These are phyloP conservation scores for Picathartes gymnocephalus DNA, from an alignment of 2,113 vertebrate genomes.

Conservation along the genomic window DNA sequence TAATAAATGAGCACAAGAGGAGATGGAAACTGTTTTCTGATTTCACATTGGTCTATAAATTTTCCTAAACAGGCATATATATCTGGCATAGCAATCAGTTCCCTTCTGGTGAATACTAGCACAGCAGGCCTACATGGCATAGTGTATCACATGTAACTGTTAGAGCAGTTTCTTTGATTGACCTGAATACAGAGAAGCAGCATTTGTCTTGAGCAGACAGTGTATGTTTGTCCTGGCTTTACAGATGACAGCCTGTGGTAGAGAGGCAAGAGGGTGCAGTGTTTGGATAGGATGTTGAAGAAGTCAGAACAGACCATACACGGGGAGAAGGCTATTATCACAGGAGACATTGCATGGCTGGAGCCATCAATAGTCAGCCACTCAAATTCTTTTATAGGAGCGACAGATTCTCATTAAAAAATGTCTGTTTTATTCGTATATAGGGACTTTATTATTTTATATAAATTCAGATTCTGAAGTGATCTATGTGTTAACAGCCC, in stretches of 20 bases:
- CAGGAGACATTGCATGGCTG: accelerated
- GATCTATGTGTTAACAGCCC: not conserved
- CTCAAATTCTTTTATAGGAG: not conserved
- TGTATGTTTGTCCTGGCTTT: not conserved
- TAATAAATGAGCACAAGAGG: not conserved
- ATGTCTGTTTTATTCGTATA: not conserved
- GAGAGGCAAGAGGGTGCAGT: not conserved
- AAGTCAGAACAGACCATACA: not conserved
- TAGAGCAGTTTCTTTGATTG: not conserved
- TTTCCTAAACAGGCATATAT: not conserved
- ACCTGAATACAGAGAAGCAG: not conserved
- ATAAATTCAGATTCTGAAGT: not conserved
- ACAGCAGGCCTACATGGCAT: accelerated
- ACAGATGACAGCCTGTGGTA: not conserved
- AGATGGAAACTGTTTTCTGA: not conserved
- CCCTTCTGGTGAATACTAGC: not conserved
- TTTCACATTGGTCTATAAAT: not conserved
- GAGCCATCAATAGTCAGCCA: not conserved
- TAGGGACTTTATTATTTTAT: not conserved
- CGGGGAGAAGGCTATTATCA: not conserved
- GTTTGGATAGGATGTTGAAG: not conserved
- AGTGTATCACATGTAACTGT: not conserved
- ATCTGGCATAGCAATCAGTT: not conserved
- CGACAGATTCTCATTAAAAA: not conserved
- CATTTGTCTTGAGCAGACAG: not conserved